Percentiles rank a stretch among this genome's conserved stretches.
These are phyloP conservation scores for Anoplolepis gracilipes DNA, from an alignment of 1,140 invertebrate species.

Conservation along the genomic window DNA sequence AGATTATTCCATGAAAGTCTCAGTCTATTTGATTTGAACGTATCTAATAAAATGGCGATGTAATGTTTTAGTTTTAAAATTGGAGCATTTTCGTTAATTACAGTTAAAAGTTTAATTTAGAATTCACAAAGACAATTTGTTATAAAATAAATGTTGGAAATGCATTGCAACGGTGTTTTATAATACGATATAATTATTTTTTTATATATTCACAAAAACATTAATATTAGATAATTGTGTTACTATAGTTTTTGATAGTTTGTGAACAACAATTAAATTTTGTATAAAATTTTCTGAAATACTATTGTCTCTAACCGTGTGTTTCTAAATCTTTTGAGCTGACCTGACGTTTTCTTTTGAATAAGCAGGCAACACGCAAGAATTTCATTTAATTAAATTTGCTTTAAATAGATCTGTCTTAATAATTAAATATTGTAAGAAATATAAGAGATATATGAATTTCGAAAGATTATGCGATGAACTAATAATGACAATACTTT, in stretches of 20 bases:
- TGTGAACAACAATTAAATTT: slow-evolving; percentile 23
- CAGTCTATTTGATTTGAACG: too few relatives aligned
- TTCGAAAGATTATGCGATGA: neutral
- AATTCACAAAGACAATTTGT: neutral
- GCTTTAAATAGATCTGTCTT: neutral
- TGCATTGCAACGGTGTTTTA: neutral
- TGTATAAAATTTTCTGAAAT: neutral
- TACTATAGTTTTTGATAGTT: neutral
- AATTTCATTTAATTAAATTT: slow-evolving; percentile 12
- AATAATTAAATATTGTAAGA: neutral
- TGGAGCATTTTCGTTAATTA: too few relatives aligned
- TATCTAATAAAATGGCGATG: neutral
- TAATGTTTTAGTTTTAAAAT: neutral
- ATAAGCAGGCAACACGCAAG: neutral
- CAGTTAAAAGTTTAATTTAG: neutral
- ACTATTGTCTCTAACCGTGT: neutral
- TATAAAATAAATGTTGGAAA: neutral
- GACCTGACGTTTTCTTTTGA: neutral
- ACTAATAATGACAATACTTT: neutral
- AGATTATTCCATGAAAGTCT: too few relatives aligned
- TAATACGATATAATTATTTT: neutral
- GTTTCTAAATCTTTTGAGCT: neutral
- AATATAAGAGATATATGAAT: neutral
- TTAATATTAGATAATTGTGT: neutral
- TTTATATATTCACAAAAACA: neutral